Percentiles rank a stretch among this genome's conserved stretches.
phyloP scores from a whole-genome alignment of 2,797 vertebrate genomes.

The Lithobates sylvaticus region DNA sequence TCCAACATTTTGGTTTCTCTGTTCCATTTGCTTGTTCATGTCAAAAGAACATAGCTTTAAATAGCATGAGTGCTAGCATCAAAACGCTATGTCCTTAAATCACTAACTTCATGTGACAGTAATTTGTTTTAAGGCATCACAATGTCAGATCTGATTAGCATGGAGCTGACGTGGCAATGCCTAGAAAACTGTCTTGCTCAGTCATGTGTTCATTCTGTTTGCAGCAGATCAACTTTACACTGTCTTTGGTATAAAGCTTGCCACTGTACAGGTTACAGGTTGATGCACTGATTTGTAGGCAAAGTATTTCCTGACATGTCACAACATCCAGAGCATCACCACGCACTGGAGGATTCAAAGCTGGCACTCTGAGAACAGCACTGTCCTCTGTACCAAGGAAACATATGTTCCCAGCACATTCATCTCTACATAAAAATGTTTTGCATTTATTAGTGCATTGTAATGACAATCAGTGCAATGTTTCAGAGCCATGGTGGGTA shows the following conservation, averaged over 20 bases:
- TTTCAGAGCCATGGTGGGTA: no score
- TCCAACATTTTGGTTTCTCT: slow-evolving; percentile 3
- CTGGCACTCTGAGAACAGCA: neutral
- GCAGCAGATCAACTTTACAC: slow-evolving; percentile 35
- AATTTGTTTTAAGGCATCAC: slow-evolving; percentile 61
- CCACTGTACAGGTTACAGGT: slow-evolving; percentile 16
- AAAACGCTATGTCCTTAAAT: slow-evolving; percentile 51
- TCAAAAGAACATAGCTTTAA: slow-evolving; percentile 51
- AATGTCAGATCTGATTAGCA: slow-evolving; percentile 60
- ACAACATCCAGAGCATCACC: neutral
- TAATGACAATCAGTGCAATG: no score
- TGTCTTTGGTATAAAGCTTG: slow-evolving; percentile 16
- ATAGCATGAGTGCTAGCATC: slow-evolving; percentile 45
- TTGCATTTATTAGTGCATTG: no score
- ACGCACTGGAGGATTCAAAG: neutral
- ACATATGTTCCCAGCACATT: no score
- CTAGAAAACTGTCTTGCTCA: slow-evolving; percentile 42
- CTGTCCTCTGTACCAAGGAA: neutral
- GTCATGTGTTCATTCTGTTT: slow-evolving; percentile 52
- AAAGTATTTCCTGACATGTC: neutral
- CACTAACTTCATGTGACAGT: slow-evolving; percentile 58
- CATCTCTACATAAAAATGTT: no score
- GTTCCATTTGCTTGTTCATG: slow-evolving; percentile 29
- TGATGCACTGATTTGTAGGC: slow-evolving; percentile 2
- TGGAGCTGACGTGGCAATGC: slow-evolving; percentile 44